Conservation (phyloP, 1,140 invertebrate genomes). For the Macrostomum lignano region DNA sequence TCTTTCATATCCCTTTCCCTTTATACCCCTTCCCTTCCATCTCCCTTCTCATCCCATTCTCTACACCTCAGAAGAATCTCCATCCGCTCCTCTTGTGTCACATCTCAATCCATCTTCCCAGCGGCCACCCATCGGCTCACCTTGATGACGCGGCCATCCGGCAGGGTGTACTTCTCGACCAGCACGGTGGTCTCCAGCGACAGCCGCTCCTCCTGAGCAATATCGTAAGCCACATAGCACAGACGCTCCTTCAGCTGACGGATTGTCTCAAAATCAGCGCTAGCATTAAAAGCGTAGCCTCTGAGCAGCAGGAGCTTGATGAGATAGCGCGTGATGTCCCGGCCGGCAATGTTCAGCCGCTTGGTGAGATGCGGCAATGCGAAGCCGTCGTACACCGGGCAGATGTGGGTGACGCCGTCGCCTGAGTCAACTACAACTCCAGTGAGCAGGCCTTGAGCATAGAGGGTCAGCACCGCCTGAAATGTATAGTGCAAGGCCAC, state of each 20-base stretch:
- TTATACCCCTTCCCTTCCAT: too few species aligned
- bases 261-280: slow-evolving; percentile 96
- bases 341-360: slow-evolving; percentile 75
- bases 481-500: too few species aligned
- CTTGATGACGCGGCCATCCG: slow-evolving; percentile 86
- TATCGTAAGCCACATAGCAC: slow-evolving; percentile 96
- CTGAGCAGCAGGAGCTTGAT: slow-evolving; percentile 79
- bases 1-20: too few species aligned
- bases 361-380: slow-evolving; percentile 73
- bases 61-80: too few species aligned
- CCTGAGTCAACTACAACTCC: slow-evolving; percentile 94
- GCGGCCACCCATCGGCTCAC: too few species aligned
- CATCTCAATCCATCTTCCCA: too few species aligned
- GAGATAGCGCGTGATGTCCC: slow-evolving; percentile 86
- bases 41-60: too few species aligned
- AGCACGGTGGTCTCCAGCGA: slow-evolving; percentile 89
- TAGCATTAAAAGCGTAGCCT: slow-evolving; percentile 97
- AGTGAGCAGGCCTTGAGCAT: slow-evolving; percentile 79
- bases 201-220: slow-evolving; percentile 84
- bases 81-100: too few species aligned
- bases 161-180: slow-evolving; percentile 78
- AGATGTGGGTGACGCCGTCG: slow-evolving; percentile 96
- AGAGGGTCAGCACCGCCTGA: slow-evolving; percentile 77
- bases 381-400: slow-evolving; percentile 90
- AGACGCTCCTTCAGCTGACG: slow-evolving; percentile 96